Base-by-base conservation (phyloP, 2,113 vertebrate species). In the Syngnathus typhle region DNA sequence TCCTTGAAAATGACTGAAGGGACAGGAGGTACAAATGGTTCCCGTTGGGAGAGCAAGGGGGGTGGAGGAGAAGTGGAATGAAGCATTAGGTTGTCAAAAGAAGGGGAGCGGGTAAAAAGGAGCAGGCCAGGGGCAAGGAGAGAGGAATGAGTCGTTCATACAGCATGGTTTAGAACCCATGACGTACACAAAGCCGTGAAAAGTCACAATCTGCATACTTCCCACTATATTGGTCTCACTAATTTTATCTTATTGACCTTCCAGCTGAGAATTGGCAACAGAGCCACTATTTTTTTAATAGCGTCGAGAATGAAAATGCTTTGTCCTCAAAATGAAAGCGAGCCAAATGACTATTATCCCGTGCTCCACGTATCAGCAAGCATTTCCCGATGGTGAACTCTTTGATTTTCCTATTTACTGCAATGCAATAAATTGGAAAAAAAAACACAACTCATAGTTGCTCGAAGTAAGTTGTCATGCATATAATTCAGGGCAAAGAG, bases 1-100 rank as follows among this genome's bases (percentile, higher is more conserved):
- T 98, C 96, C 86, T 98, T 99, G 88, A 99, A 99, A 64, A 98
- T 94, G 86, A 99, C 96, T 98, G 82, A 62, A 32, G 64, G 38
- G 67, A 59, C 12, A 71, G 72, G 27, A 58, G 27, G 55, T 58
- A 58, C 55, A 58, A 58, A 58, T 36, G 19, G 39, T 10, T 78
- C 64, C 38, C 16, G 6, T 16, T 63, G 49, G 70, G 51, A 63
- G 1, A 70, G 60, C 10, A 12, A 73, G 36, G 62, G 56, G 15
- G 27, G 46, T 32, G 63, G 27, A 62, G 9, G 15, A 43, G 23
- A 46, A n/a, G n/a, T 1, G 13, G 43, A 8, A 47, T 61, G 37
- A 41, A 41, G 59, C 19, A 60, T 60, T 41, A 60, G 59, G 59
- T 39, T 60, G 38, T n/a, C 59, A 60, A 21, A 60, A 60, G 36